Conservation (phyloP, 2,797 vertebrate species). For the Xenentodon cancila region DNA sequence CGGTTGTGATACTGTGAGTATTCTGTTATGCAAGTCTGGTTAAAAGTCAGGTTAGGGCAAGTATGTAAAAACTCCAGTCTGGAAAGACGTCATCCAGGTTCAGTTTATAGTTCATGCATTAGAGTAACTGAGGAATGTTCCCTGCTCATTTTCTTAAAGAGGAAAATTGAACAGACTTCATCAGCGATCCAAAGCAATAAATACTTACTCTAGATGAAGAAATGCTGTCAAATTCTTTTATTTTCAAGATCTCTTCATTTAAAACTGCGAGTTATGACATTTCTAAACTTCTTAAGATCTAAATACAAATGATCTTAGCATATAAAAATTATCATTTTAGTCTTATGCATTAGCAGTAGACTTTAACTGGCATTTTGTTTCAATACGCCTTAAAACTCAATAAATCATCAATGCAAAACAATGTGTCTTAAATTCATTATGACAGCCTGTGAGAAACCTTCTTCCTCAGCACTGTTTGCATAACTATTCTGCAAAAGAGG, state of each 20-base stretch:
- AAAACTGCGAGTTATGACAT: too few species aligned
- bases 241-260: conserved; percentile 16
- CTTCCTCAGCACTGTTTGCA: not conserved
- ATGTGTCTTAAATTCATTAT: not conserved
- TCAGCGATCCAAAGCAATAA: conserved; percentile 57
- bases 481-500: conserved; percentile 4
- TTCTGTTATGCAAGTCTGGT: conserved; percentile 56
- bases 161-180: conserved; percentile 66
- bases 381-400: not conserved
- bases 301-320: conserved; percentile 1
- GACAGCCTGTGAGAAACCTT: not conserved
- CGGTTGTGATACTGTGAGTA: conserved; percentile 41
- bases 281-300: too few species aligned
- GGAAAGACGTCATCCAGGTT: conserved; percentile 61
- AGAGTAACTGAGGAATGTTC: conserved; percentile 70
- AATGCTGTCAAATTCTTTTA: conserved; percentile 9
- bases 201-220: conserved; percentile 11
- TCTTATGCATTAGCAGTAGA: not conserved
- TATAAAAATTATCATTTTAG: conserved; percentile 6
- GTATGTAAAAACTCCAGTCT: conserved; percentile 53
- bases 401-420: not conserved
- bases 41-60: conserved; percentile 51
- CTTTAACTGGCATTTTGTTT: not conserved
- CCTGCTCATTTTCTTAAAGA: conserved; percentile 74
- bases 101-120: conserved; percentile 65